These are phyloP conservation scores for Oreochromis mossambicus DNA, from an alignment of 2,797 vertebrate genomes.

Conservation along the genomic window DNA sequence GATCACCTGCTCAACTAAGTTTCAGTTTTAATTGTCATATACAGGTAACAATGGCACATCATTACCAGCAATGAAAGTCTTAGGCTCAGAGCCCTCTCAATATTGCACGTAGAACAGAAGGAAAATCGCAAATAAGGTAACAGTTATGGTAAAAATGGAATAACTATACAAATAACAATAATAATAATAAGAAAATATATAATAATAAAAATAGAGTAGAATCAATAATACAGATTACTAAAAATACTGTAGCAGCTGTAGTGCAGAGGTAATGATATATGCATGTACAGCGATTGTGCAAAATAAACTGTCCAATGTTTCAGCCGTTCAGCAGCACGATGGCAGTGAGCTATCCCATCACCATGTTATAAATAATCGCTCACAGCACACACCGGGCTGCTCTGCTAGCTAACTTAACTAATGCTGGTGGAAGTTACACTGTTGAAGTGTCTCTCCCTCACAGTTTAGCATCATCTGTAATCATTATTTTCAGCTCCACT, in stretches of 20 bases:
- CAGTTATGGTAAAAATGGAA: neutral
- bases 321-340: neutral
- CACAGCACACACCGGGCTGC: neutral
- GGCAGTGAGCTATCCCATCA: neutral
- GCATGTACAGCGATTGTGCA: neutral
- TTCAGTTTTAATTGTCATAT: neutral
- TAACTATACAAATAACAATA: neutral
- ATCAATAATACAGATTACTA: neutral
- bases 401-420: neutral
- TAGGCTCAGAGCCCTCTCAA: neutral
- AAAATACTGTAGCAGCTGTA: neutral
- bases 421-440: neutral
- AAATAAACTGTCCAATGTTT: neutral
- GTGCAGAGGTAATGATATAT: neutral
- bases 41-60: neutral
- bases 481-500: neutral
- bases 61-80: neutral
- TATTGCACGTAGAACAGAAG: neutral
- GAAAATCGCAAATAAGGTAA: neutral
- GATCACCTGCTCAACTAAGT: neutral
- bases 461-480: neutral
- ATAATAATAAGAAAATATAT: fast-evolving
- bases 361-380: neutral
- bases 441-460: neutral
- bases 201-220: neutral